phyloP scores from a whole-genome alignment of 1,140 invertebrate genomes.

The Scaptomyza graminum region DNA sequence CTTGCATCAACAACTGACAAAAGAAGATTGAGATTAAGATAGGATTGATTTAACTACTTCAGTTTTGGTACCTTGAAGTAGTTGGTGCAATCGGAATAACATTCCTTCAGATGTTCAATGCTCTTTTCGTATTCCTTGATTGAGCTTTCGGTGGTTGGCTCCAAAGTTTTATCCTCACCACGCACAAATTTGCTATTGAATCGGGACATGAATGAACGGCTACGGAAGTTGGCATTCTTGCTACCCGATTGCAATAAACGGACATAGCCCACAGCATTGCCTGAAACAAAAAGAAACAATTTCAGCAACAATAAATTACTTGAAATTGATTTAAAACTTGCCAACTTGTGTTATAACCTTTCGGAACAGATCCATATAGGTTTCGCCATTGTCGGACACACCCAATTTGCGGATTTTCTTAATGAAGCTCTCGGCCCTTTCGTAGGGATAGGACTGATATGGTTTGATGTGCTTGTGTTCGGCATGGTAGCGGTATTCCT shows the following conservation, averaged over 20 bases:
- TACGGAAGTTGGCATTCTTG: slow-evolving; percentile 95
- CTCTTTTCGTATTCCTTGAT: slow-evolving; percentile 64
- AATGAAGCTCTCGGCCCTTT: slow-evolving; percentile 97
- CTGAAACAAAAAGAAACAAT: slow-evolving; percentile 74
- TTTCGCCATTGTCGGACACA: slow-evolving; percentile 91
- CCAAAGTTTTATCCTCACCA: slow-evolving; percentile 84
- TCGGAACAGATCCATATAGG: slow-evolving; percentile 97
- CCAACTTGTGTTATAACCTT: slow-evolving; percentile 96
- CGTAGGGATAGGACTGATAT: slow-evolving; percentile 90
- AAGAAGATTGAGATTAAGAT: slow-evolving; percentile 29
- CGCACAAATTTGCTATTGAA: slow-evolving; percentile 87
- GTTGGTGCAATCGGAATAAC: slow-evolving; percentile 96
- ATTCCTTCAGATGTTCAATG: slow-evolving; percentile 88
- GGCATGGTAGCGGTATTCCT: slow-evolving; percentile 91
- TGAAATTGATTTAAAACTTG: slow-evolving; percentile 67
- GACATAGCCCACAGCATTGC: slow-evolving; percentile 98
- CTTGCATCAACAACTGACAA: slow-evolving; percentile 92
- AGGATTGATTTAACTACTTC: too few species aligned
- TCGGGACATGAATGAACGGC: slow-evolving; percentile 95
- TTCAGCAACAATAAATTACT: too few species aligned
- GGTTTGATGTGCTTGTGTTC: slow-evolving; percentile 84
- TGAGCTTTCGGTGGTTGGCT: slow-evolving; percentile 69
- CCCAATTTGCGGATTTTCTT: slow-evolving; percentile 96
- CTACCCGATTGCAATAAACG: slow-evolving; percentile 97
- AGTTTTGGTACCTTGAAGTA: slow-evolving; percentile 91